Evolutionary conservation across 2,888 invertebrate species (phyloP).

Genomic region (Synergus japonicus): DNA sequence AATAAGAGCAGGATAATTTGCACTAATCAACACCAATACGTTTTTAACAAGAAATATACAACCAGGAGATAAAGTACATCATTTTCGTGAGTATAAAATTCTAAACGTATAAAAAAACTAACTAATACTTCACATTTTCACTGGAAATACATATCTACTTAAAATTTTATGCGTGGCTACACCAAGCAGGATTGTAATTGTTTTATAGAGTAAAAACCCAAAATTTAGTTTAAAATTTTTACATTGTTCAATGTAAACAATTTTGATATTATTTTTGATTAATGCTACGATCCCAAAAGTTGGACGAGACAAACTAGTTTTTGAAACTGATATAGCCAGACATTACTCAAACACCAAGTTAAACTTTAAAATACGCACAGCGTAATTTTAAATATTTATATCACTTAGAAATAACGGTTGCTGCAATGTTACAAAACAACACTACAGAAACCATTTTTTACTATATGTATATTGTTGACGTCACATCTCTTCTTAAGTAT

Average conservation of each 20-base stretch:
- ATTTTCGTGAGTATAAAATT: slow-evolving; percentile 7
- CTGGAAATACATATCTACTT: background rate
- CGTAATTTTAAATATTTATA: slow-evolving; percentile 2
- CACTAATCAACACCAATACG: background rate
- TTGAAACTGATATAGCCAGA: slow-evolving; percentile 4
- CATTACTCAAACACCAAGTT: background rate
- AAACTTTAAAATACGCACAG: slow-evolving; percentile 23
- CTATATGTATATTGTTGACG: slow-evolving; percentile 45
- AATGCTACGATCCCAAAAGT: background rate
- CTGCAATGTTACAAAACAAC: slow-evolving; percentile 12
- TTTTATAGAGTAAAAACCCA: background rate
- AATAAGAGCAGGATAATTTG: background rate
- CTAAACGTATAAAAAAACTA: slow-evolving; percentile 24
- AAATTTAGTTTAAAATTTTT: background rate
- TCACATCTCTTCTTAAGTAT: slow-evolving; percentile 45
- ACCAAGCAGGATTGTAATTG: background rate
- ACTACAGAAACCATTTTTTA: slow-evolving; percentile 25
- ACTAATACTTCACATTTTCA: slow-evolving; percentile 7
- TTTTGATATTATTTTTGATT: slow-evolving; percentile 18
- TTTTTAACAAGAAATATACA: slow-evolving; percentile 9
- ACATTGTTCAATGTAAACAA: background rate
- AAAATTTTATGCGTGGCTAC: background rate
- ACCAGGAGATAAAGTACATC: background rate
- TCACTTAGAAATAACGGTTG: slow-evolving; percentile 9
- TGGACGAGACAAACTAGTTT: background rate